A percentile compares a stretch with the other conserved stretches of the same genome.
Evolutionary conservation across 2,888 invertebrate genomes (phyloP).

Genomic region (Apamea epomidion): DNA sequence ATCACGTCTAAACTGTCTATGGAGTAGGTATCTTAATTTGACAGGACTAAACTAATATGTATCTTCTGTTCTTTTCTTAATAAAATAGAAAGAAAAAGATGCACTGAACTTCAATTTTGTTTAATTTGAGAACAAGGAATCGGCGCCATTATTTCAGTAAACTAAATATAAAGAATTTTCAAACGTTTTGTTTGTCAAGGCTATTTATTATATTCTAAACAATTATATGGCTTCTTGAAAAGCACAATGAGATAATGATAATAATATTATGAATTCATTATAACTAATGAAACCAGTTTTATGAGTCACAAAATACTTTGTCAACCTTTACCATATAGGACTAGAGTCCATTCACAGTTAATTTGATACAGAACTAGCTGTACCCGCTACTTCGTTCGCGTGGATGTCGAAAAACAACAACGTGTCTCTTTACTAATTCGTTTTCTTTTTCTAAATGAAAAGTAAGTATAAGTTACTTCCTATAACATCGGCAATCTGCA

Average conservation of each 20-base stretch:
- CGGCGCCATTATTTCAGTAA: not conserved
- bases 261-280: constrained; percentile 49
- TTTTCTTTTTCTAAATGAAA: not conserved
- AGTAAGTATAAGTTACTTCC: not conserved
- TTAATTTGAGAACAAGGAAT: no score
- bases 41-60: no score
- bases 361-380: constrained; percentile 5
- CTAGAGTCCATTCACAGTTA: not conserved
- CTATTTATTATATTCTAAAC: constrained; percentile 14
- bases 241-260: constrained; percentile 33
- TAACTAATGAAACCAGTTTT: constrained; percentile 43
- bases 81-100: no score
- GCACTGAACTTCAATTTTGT: no score
- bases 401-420: not conserved
- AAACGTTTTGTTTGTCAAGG: constrained; percentile 7
- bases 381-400: not conserved
- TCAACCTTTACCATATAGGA: constrained; percentile 24
- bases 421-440: not conserved
- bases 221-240: constrained; percentile 30
- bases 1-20: no score
- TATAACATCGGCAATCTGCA: not conserved
- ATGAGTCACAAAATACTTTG: constrained; percentile 44
- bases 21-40: no score
- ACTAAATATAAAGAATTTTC: no score
- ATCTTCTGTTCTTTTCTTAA: no score